phyloP scores from a whole-genome alignment of 2,113 vertebrate species.

The Melanerpes aurifrons region DNA sequence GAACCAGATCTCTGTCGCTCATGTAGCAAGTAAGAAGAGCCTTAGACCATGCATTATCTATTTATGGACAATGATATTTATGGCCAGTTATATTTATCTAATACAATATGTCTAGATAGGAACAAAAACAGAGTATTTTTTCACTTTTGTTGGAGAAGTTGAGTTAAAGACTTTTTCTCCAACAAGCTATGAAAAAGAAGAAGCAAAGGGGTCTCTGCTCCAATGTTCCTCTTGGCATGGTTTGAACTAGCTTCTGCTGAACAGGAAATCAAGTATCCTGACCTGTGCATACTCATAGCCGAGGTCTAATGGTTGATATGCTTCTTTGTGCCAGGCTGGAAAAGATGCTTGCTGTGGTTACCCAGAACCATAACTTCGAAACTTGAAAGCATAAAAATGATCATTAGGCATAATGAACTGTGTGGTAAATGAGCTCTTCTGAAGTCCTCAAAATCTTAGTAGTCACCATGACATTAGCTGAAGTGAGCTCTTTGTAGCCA shows the following conservation, averaged over 20 bases:
- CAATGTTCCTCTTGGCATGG: neutral
- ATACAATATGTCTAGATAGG: neutral
- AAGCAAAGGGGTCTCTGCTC: neutral
- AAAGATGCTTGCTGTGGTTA: neutral
- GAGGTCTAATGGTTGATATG: neutral
- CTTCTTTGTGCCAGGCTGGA: neutral
- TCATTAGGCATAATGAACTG: neutral
- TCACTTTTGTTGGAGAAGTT: neutral
- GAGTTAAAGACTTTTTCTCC: neutral
- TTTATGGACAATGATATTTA: neutral
- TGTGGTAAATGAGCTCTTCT: neutral
- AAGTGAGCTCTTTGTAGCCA: neutral
- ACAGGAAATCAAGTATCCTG: neutral
- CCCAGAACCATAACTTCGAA: neutral
- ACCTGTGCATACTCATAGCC: neutral
- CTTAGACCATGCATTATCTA: neutral
- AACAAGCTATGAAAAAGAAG: neutral
- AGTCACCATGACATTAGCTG: fast-evolving
- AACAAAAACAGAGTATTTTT: fast-evolving
- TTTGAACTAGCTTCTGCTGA: neutral
- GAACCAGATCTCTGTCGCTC: neutral
- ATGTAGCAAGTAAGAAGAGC: neutral
- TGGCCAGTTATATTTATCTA: neutral
- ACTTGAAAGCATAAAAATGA: neutral
- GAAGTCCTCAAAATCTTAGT: neutral